Base-by-base conservation (phyloP, 2,888 invertebrate genomes). In the Trichopoda pennipes region DNA sequence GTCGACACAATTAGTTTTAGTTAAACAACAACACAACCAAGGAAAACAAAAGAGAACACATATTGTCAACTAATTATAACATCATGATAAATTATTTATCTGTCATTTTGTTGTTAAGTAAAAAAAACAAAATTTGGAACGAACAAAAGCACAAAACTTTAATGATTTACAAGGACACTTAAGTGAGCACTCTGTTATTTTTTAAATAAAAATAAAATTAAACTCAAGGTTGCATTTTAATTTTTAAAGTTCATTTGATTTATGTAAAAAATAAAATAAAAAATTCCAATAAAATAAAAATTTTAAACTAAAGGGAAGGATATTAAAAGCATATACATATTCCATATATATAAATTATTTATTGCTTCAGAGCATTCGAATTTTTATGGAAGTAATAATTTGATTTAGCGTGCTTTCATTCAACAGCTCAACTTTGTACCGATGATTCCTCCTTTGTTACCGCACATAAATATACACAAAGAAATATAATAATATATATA, bases 61-160 rank as follows among this genome's bases (percentile, higher is more conserved):
- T 75, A 38, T 56, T 80, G 64, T 80, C 70, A 70, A 66, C 64
- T 80, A 80, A 75, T 80, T 80, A 69, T 58, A 69, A 23, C 55
- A 74, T 74, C 70, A 60, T 66, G 32, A 75, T 64, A 60, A 75
- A 80, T 70, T 60, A 64, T 17, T 58, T 55, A 38, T 61, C 64
- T 49, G 44, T 23, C 12, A 3, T 17, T 69, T 53, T 35, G 28
- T 17, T n/a, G 49, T 55, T 42, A 4, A 2, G 14, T 16, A 17
- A 12, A 12, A 10, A 38, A 38, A 38, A 38, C n/a, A n/a, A n/a
- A n/a, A n/a, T n/a, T n/a, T 2, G 47, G 61, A 23, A 55, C 4
- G 19, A 7, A 21, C 1, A 63, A 19, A 14, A 44, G 6, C 72
- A 64, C 19, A 68, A 63, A 63, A 42, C 16, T 14, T 6, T n/a